Base-by-base conservation (phyloP, 2,797 vertebrate species). In the Hybognathus amarus region DNA sequence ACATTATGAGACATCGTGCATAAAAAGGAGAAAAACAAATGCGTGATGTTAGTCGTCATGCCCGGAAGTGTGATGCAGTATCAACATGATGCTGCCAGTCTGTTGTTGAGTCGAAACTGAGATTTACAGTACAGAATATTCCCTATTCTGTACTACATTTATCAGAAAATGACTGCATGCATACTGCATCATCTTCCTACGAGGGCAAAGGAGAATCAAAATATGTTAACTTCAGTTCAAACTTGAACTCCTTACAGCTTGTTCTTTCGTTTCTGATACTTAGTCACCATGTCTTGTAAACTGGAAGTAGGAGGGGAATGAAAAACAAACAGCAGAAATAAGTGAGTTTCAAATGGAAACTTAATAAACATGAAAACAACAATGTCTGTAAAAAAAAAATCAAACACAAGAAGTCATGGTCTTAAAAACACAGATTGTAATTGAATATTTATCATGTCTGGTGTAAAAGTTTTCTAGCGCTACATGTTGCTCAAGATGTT, bases 281-380 rank as follows among this genome's bases (percentile, higher is more conserved):
- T 99, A 95, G 96, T 95, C 96, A 98, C 97, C 97, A 98, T 97
- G 92, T 98, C 97, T 95, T 99, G 97, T 92, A 98, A 95, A 96
- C 97, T 98, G 94, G 94, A 94, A 90, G 90, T 82, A 75, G 88
- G 84, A 38, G 77, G 75, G 83, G 84, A 83, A 83, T 87, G 75
- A 86, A 83, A 89, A 66, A 82, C 27, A 84, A 50, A 88, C 40
- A 78, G 75, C 45, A 84, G 85, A 87, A 85, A 90, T 82, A 63
- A 88, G 84, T 85, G 52, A 63, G 85, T 40, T 38, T 36, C 85
- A 85, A 76, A 50, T 54, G 76, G 85, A 87, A 0, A 40, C 13
- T 63, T 30, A 30, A 61, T 27, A 15, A 63, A 63, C 59, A 63
- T 88, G 42, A 79, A 68, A 91, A 86, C 56, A 80, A 79, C 56